Percentiles rank a stretch among this genome's conserved stretches.
Evolutionary conservation across 1,140 invertebrate genomes (phyloP).

Genomic region (Zaprionus camerounensis): DNA sequence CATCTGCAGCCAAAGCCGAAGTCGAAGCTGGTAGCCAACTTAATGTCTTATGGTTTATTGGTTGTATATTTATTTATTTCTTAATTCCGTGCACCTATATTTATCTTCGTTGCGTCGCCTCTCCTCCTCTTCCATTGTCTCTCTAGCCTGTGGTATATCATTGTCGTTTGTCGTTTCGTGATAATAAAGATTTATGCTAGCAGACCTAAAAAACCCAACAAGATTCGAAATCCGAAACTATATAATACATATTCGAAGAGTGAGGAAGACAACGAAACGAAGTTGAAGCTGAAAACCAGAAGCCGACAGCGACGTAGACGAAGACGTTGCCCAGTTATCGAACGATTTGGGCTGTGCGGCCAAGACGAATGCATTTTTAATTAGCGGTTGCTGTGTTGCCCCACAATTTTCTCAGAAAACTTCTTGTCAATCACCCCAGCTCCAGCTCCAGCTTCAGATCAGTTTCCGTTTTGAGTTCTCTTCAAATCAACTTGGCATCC

Average conservation of each 20-base stretch:
- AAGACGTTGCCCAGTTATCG: slow-evolving; percentile 37
- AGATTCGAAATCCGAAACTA: neutral
- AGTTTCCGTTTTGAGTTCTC: slow-evolving; percentile 1
- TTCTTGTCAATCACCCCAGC: slow-evolving; percentile 27
- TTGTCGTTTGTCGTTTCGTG: slow-evolving; percentile 65
- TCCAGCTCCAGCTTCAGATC: neutral
- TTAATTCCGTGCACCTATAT: slow-evolving; percentile 55
- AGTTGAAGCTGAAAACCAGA: slow-evolving; percentile 21
- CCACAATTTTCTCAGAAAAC: slow-evolving; percentile 42
- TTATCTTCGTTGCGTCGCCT: slow-evolving; percentile 46
- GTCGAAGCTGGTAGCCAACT: slow-evolving; percentile 23
- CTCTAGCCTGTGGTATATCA: slow-evolving; percentile 41
- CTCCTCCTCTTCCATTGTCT: neutral
- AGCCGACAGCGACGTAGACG: slow-evolving; percentile 11
- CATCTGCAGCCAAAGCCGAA: slow-evolving; percentile 27
- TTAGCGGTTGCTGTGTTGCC: slow-evolving; percentile 44
- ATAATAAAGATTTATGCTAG: slow-evolving; percentile 72
- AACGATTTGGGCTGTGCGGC: neutral
- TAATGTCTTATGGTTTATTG: slow-evolving; percentile 60
- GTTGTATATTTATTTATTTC: slow-evolving; percentile 67
- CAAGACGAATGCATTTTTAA: slow-evolving; percentile 76
- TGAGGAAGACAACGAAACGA: neutral
- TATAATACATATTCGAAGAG: neutral
- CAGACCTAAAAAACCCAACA: slow-evolving; percentile 7
- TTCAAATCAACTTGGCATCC: neutral